Evolutionary conservation across 2,113 vertebrate genomes (phyloP), one percentile per base, ranked within the genome.

Genomic region (Sprattus sprattus): DNA sequence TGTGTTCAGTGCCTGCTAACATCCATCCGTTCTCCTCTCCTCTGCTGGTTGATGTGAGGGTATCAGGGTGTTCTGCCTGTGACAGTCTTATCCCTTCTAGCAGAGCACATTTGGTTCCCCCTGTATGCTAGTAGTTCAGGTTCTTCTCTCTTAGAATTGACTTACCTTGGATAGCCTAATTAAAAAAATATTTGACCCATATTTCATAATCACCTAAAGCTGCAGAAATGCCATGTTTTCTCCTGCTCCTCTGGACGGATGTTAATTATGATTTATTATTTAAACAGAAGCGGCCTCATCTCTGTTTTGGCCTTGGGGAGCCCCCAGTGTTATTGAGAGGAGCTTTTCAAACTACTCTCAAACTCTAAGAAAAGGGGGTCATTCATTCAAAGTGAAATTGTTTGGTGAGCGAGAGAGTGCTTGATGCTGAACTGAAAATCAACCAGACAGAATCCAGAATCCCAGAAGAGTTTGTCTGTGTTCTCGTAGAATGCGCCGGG

Each of bases 401-500:
- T 28, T 60, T 60, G 54, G 54, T 28, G 8, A 67, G 64, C 0
- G n/a, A 11, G 64, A 67, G n/a, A 28, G 64, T 25, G 6, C 28
- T 64, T 67, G 25, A 67, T 25, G n/a, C n/a, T 13, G 8, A 7
- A 67, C n/a, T 67, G 64, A 67, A 57, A 57, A 57, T 57, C 52
- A 57, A 57, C 18, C 0, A 22, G 52, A 57, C 18, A 15, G 11
- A 3, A 28, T 67, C n/a, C 54, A 60, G 54, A 20, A 15, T 18
- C 15, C 54, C 54, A 60, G 5, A 1, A 67, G 64, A 28, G 8
- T 67, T 25, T 67, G 64, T 28, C n/a, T 67, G 64, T 28, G 39
- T 39, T 39, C 39, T 25, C 7, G 57, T n/a, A 28, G 84, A 86
- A 28, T 22, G 11, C n/a, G 18, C 28, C 1, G 87, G 64, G 90